phyloP scores from a whole-genome alignment of 2,113 vertebrate genomes.

The Tamias sibiricus region DNA sequence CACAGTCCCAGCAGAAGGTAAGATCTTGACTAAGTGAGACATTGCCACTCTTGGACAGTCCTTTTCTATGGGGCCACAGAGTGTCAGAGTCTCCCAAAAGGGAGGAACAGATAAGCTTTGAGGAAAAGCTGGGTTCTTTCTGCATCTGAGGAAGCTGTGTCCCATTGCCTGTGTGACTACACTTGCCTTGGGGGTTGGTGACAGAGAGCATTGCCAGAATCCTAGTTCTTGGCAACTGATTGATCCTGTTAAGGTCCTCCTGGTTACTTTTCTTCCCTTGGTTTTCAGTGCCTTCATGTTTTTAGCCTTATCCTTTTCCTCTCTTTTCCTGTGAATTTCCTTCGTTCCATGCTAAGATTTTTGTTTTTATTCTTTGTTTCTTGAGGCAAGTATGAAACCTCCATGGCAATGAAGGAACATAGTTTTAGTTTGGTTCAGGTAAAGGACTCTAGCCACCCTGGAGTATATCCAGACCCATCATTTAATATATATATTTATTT shows the following conservation, averaged over 20 bases:
- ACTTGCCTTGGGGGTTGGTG: neutral
- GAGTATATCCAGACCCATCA: neutral
- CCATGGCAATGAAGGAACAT: neutral
- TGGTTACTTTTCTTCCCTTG: neutral
- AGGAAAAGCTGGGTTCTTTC: neutral
- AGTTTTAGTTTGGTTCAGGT: conserved; percentile 14
- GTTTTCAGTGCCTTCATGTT: neutral
- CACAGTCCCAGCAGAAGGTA: conserved; percentile 99
- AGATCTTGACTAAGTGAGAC: conserved; percentile 6
- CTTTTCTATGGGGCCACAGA: neutral
- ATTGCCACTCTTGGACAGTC: neutral
- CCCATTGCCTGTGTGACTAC: neutral
- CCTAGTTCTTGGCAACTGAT: neutral
- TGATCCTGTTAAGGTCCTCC: neutral
- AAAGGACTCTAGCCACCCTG: neutral
- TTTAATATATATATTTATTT: no score
- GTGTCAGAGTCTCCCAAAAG: neutral
- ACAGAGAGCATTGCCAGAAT: neutral
- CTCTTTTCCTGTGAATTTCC: neutral
- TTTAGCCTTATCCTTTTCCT: neutral
- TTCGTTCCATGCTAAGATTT: neutral
- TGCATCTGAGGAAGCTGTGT: neutral
- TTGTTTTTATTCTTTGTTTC: neutral
- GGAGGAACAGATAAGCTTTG: neutral
- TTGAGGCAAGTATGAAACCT: neutral